Conservation (phyloP, 2,797 vertebrate genomes). For the Melanotaenia maccullochi region DNA sequence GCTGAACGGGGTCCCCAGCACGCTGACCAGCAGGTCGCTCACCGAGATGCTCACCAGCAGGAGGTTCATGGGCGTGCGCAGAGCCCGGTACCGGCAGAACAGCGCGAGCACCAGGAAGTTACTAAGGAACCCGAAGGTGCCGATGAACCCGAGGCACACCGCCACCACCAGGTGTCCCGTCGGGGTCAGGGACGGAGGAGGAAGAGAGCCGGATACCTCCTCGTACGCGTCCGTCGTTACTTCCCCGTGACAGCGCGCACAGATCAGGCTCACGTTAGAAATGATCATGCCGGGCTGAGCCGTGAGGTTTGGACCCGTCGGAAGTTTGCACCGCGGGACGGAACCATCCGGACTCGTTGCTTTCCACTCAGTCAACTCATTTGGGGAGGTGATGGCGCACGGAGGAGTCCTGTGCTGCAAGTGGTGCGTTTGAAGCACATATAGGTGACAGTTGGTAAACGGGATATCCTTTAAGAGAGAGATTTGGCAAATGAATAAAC, state of each 20-base stretch:
- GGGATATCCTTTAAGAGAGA: background rate
- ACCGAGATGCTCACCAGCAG: slow-evolving; percentile 85
- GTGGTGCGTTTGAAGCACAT: slow-evolving; percentile 19
- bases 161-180: slow-evolving; percentile 83
- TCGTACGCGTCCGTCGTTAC: slow-evolving; percentile 50
- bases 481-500: background rate
- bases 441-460: background rate
- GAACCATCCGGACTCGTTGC: slow-evolving; percentile 40
- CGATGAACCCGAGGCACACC: slow-evolving; percentile 84
- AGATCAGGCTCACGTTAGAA: slow-evolving; percentile 79
- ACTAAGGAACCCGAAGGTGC: slow-evolving; percentile 82
- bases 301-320: slow-evolving; percentile 48
- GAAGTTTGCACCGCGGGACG: slow-evolving; percentile 44
- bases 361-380: slow-evolving; percentile 50
- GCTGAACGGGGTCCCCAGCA: slow-evolving; percentile 87
- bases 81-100: slow-evolving; percentile 82
- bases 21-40: slow-evolving; percentile 85
- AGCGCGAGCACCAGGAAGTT: slow-evolving; percentile 84
- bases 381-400: slow-evolving; percentile 21
- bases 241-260: slow-evolving; percentile 67
- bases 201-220: slow-evolving; percentile 53
- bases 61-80: slow-evolving; percentile 87
- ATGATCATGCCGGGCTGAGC: slow-evolving; percentile 74
- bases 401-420: background rate
- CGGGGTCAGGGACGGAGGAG: slow-evolving; percentile 70